Conservation (phyloP, 2,888 invertebrate genomes). For the Cosmia trapezina region DNA sequence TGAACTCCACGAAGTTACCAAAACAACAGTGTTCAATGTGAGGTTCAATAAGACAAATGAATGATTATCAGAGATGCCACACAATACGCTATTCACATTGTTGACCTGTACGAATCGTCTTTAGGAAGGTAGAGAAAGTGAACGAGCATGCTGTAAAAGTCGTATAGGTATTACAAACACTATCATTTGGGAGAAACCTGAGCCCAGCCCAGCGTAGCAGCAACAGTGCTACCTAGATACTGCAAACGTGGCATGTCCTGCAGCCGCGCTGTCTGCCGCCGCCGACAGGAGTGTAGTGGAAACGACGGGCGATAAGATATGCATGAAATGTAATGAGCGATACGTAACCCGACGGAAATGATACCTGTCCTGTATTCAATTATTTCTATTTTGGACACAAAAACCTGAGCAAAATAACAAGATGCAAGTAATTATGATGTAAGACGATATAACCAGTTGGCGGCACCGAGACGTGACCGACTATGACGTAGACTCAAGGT, state of each 20-base stretch:
- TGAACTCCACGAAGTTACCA: conserved; percentile 7
- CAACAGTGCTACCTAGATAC: too few species aligned
- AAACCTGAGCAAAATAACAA: conserved; percentile 20
- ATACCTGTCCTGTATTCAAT: background rate
- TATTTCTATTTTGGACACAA: conserved; percentile 12
- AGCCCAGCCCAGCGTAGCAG: too few species aligned
- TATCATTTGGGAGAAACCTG: too few species aligned
- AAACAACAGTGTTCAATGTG: background rate
- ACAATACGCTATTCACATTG: background rate
- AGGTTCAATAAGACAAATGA: background rate
- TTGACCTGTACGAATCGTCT: conserved; percentile 16
- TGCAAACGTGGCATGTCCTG: background rate
- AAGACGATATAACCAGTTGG: conserved; percentile 5
- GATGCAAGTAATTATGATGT: conserved; percentile 7
- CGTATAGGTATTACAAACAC: too few species aligned
- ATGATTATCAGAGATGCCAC: conserved; percentile 13
- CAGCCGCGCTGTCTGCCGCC: conserved; percentile 19
- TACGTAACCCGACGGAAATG: background rate
- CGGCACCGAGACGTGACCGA: conserved; percentile 1
- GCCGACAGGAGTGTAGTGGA: background rate
- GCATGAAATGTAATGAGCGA: background rate
- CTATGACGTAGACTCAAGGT: background rate
- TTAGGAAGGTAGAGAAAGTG: too few species aligned
- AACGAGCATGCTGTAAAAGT: background rate
- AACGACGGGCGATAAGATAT: background rate